Evolutionary conservation across 1,140 invertebrate genomes (phyloP).

Genomic region (Drosophila repletoides): DNA sequence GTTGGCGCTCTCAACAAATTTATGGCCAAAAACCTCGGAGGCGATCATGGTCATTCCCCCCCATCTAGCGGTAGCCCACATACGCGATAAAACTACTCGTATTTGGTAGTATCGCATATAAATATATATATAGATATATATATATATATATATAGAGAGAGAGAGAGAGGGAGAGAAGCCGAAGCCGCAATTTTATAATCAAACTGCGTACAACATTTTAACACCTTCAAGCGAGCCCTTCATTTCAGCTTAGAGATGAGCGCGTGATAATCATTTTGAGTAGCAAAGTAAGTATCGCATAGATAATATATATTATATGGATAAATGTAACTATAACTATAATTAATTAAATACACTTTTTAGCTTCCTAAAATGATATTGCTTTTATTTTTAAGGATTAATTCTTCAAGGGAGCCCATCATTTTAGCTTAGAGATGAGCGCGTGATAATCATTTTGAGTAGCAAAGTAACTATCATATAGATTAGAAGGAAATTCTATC

Average conservation of each 20-base stretch:
- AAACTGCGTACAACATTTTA: conserved; percentile 27
- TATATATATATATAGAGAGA: too few species aligned
- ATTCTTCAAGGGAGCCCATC: too few species aligned
- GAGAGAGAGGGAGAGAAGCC: too few species aligned
- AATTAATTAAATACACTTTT: too few species aligned
- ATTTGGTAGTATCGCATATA: conserved; percentile 13
- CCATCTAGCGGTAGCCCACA: conserved; percentile 38
- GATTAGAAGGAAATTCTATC: too few species aligned
- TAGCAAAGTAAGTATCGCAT: too few species aligned
- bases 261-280: neutral
- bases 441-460: neutral
- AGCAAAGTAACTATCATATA: too few species aligned
- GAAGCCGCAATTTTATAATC: conserved; percentile 34
- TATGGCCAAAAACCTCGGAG: conserved; percentile 32
- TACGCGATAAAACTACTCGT: neutral
- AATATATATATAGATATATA: conserved; percentile 37
- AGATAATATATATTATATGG: too few species aligned
- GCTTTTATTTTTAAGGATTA: too few species aligned
- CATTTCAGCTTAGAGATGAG: conserved; percentile 13
- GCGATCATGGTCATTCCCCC: conserved; percentile 54
- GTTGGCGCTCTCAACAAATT: conserved; percentile 45
- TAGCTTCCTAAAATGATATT: too few species aligned
- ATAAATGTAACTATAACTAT: too few species aligned
- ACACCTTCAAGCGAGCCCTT: conserved; percentile 26
- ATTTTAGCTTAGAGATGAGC: conserved; percentile 11